Evolutionary conservation across 2,113 vertebrate species (phyloP).

Genomic region (Rhinolophus sinicus): DNA sequence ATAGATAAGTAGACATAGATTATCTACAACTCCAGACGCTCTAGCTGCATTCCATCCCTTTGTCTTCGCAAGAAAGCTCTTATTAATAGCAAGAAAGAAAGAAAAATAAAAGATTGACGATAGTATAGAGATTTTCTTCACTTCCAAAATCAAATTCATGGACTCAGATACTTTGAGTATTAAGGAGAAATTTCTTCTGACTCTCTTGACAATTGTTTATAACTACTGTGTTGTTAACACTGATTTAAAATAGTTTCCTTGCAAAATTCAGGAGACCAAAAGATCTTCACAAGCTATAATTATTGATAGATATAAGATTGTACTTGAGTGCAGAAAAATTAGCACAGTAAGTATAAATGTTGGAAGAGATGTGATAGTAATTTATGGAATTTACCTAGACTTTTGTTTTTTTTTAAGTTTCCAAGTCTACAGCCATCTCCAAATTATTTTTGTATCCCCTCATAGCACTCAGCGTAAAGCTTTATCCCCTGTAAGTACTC

Average conservation of each 20-base stretch:
- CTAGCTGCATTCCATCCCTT: background rate
- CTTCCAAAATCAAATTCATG: background rate
- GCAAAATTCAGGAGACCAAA: background rate
- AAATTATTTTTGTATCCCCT: background rate
- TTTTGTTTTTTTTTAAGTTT: background rate
- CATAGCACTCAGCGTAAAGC: background rate
- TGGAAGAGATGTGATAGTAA: background rate
- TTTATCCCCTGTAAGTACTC: background rate
- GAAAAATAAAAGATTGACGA: background rate
- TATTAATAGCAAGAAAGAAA: background rate
- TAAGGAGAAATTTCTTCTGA: conserved; percentile 24
- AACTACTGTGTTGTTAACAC: background rate
- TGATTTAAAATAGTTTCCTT: conserved; percentile 26
- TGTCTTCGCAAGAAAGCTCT: background rate
- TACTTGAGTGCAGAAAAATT: background rate
- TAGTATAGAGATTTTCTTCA: background rate
- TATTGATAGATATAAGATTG: background rate
- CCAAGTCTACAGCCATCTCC: background rate
- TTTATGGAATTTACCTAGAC: background rate
- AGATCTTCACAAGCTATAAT: conserved; percentile 34
- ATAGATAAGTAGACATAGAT: background rate
- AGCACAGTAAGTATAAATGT: background rate
- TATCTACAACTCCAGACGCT: too few relatives aligned
- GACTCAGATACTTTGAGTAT: background rate
- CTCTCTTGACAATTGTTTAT: background rate